These are phyloP conservation scores for Creontiades dilutus DNA, from an alignment of 2,888 invertebrate genomes.

Conservation along the genomic window DNA sequence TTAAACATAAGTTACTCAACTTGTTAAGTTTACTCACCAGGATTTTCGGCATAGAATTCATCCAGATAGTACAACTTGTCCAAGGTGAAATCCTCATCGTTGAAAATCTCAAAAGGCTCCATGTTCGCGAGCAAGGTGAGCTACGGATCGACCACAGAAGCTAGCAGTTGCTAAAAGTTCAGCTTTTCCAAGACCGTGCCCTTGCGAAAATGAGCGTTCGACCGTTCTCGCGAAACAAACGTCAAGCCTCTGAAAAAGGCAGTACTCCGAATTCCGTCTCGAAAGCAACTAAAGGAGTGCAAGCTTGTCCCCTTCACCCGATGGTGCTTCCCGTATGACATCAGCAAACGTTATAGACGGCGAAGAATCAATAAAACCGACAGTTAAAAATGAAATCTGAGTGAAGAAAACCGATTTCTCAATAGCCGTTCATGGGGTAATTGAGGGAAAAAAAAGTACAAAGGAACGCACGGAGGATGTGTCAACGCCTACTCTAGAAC, in stretches of 20 bases:
- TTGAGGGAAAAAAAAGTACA: not conserved
- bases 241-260: slow-evolving; percentile 7
- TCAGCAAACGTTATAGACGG: not conserved
- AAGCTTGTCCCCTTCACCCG: not conserved
- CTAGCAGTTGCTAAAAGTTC: too few relatives aligned
- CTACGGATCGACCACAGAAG: too few relatives aligned
- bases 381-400: not conserved
- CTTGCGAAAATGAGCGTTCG: not conserved
- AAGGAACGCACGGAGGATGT: not conserved
- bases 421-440: not conserved
- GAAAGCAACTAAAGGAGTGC: not conserved
- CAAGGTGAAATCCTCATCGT: not conserved
- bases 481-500: not conserved
- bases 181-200: not conserved
- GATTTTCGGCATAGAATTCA: not conserved
- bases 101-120: not conserved
- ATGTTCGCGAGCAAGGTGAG: not conserved
- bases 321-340: not conserved
- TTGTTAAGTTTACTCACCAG: too few relatives aligned
- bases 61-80: not conserved
- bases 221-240: not conserved
- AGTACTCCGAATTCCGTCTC: slow-evolving; percentile 26
- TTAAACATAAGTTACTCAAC: too few relatives aligned
- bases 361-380: not conserved
- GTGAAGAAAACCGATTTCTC: not conserved